Evolutionary conservation across 2,797 vertebrate species (phyloP), one percentile per base, ranked within the genome.

Genomic region (Chrysocyon brachyurus): DNA sequence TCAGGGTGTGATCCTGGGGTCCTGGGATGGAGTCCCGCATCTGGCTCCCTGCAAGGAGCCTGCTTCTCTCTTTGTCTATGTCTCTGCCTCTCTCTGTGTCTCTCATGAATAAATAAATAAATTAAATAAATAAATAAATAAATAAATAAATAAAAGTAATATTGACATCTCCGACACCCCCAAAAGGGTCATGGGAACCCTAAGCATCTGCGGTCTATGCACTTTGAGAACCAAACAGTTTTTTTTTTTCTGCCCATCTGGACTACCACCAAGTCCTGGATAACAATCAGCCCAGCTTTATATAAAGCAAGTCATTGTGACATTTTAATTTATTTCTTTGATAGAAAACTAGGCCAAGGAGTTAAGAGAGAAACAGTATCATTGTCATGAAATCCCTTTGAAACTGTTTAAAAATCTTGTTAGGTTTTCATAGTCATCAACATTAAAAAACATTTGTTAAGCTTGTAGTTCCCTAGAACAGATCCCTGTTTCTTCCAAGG

Each of bases 341-440:
- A 90, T 40, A 92, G 49, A 92, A 90, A 98, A 92, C 79, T 75
- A 90, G 56, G 57, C 66, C 94, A 88, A 95, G 26, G 57, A 77
- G 17, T 84, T 93, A 91, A 94, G 21, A 93, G 14, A 54, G 21
- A 94, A 93, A 84, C 33, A 77, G 40, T 94, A 70, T 83, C 24
- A 72, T 90, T 82, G 31, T 85, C 82, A 88, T 54, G 24, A 96
- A 94, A 89, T 87, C 17, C 94, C 59, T 75, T 77, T 92, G 72
- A 91, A 95, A 94, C 72, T 56, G 14, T 85, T 87, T 68, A 75
- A 90, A 92, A 85, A 33, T 61, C 26, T 85, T 70, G 12, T 83
- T 87, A 81, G 26, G 12, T 91, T 84, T 94, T 81, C 52, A 59
- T 49, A 70, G 49, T 36, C 54, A 87, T 90, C 26, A 90, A n/a